Evolutionary conservation across 1,140 invertebrate species (phyloP).

Genomic region (Zaprionus inermis): DNA sequence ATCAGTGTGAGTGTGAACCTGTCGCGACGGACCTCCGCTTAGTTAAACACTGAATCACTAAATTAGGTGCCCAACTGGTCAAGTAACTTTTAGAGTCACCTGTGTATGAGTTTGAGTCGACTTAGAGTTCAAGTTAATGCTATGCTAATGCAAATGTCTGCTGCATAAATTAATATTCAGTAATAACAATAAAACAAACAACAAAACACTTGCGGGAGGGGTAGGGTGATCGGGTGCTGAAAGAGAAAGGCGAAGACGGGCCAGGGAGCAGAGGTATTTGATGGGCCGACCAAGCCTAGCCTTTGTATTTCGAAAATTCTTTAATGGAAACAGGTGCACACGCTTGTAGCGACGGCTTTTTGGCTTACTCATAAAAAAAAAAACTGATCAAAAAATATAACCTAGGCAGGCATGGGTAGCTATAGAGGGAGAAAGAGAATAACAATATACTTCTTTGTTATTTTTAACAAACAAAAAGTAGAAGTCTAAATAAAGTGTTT

Average conservation of each 20-base stretch:
- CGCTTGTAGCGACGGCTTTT: background rate
- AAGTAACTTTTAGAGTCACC: slow-evolving; percentile 10
- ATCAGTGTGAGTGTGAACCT: slow-evolving; percentile 18
- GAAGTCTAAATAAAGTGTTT: no score
- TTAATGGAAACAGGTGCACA: slow-evolving; percentile 42
- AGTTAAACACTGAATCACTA: slow-evolving; percentile 27
- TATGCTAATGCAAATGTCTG: slow-evolving; percentile 75
- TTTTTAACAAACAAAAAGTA: no score
- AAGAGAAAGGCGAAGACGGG: background rate
- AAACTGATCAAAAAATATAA: background rate
- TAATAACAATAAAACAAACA: slow-evolving; percentile 65
- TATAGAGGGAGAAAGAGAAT: background rate
- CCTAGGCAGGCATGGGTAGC: background rate
- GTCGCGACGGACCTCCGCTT: slow-evolving; percentile 29
- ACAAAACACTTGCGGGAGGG: slow-evolving; percentile 6
- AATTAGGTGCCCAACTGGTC: slow-evolving; percentile 18
- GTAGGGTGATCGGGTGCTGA: no score
- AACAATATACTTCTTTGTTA: background rate
- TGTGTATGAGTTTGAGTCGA: slow-evolving; percentile 5
- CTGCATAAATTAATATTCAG: slow-evolving; percentile 80
- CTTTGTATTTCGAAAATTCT: slow-evolving; percentile 46
- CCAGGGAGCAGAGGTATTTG: background rate
- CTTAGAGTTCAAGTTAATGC: slow-evolving; percentile 54
- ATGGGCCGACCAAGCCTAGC: background rate
- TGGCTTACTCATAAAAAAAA: background rate